phyloP scores from a whole-genome alignment of 2,888 invertebrate genomes.

The Papilio elwesi region DNA sequence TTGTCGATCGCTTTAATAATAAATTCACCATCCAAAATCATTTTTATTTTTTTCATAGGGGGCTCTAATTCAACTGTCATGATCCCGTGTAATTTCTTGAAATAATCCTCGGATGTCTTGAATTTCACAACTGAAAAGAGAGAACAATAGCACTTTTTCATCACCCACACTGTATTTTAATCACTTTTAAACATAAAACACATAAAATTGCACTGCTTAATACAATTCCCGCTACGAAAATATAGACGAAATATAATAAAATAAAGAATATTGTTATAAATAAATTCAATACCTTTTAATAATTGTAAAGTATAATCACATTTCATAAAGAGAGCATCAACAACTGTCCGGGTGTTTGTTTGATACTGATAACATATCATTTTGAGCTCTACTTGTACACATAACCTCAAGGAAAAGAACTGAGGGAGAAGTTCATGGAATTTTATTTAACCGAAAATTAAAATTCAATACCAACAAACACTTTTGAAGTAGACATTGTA shows the following conservation, averaged over 20 bases:
- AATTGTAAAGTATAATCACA: slow-evolving; percentile 16
- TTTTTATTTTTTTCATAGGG: slow-evolving; percentile 59
- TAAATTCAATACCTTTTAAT: slow-evolving; percentile 20
- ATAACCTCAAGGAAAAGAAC: slow-evolving; percentile 7
- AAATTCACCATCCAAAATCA: slow-evolving; percentile 37
- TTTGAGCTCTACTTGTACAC: slow-evolving; percentile 5
- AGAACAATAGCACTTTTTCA: slow-evolving; percentile 70
- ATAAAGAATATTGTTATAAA: slow-evolving; percentile 3
- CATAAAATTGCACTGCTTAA: slow-evolving; percentile 21
- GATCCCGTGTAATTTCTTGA: slow-evolving; percentile 28
- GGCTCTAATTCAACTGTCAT: slow-evolving; percentile 54
- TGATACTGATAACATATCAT: slow-evolving; percentile 14
- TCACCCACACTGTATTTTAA: slow-evolving; percentile 55
- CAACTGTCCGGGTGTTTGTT: slow-evolving; percentile 10
- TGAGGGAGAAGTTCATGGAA: slow-evolving; percentile 14
- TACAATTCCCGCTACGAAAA: slow-evolving; percentile 20
- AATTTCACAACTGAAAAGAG: slow-evolving; percentile 65
- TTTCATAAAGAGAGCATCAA: slow-evolving; percentile 22
- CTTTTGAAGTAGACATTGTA: slow-evolving; percentile 8
- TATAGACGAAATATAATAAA: neutral
- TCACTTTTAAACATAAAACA: slow-evolving; percentile 42
- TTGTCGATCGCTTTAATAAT: slow-evolving; percentile 51
- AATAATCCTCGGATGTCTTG: slow-evolving; percentile 41
- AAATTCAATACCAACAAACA: neutral
- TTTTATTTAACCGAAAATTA: slow-evolving; percentile 2